These are phyloP conservation scores for Dendrocopos noguchii DNA, from an alignment of 2,113 vertebrate genomes.

Conservation along the genomic window DNA sequence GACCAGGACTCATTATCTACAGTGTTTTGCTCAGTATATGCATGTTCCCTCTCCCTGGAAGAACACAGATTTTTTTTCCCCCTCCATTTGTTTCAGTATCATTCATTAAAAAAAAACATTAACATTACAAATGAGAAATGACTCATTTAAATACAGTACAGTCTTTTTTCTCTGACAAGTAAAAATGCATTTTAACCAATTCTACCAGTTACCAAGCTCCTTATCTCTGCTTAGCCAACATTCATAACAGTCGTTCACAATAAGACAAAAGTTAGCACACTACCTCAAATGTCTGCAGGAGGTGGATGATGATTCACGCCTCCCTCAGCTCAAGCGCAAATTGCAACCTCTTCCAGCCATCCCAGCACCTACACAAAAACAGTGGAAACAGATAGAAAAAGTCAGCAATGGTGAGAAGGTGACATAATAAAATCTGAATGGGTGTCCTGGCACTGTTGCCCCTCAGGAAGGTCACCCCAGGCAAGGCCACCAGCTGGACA, in stretches of 20 bases:
- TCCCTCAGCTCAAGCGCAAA: conserved; percentile 36
- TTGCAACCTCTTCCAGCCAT: conserved; percentile 2
- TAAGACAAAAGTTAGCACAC: neutral
- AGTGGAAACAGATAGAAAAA: neutral
- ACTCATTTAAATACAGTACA: neutral
- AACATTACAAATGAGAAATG: neutral
- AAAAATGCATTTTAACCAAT: neutral
- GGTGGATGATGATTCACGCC: neutral
- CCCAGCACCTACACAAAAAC: conserved; percentile 20
- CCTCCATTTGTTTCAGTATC: neutral
- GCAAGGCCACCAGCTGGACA: neutral
- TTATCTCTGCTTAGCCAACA: neutral
- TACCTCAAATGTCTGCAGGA: conserved; percentile 44
- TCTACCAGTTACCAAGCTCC: neutral
- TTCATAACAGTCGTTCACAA: neutral
- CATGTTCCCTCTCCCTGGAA: neutral
- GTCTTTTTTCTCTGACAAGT: neutral
- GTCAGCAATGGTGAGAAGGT: fast-evolving
- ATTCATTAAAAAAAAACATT: neutral
- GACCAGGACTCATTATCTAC: neutral
- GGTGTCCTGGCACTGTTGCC: neutral
- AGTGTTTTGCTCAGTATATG: neutral
- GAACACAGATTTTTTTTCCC: neutral
- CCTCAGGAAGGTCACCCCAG: neutral
- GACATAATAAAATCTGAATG: neutral